These are phyloP conservation scores for Ganaspis sp. DNA, from an alignment of 1,140 invertebrate species.

Conservation along the genomic window DNA sequence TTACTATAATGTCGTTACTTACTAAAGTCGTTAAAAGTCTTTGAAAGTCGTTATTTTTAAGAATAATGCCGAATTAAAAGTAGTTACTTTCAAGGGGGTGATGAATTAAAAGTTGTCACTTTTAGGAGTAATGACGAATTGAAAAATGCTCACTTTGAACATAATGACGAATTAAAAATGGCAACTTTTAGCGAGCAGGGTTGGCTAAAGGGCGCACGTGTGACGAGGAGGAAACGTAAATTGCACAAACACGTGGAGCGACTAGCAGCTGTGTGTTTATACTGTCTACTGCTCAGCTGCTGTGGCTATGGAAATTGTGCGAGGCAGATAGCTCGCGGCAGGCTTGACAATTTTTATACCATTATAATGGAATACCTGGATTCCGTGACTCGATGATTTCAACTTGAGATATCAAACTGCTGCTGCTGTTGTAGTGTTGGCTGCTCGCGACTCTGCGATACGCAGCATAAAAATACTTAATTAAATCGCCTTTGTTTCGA, in stretches of 20 bases:
- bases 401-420: neutral
- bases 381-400: slow-evolving; percentile 28
- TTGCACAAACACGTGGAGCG: slow-evolving; percentile 9
- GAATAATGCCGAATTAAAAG: too few species aligned
- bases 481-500: slow-evolving; percentile 27
- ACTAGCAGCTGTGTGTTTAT: slow-evolving; percentile 15
- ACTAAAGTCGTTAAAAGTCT: too few species aligned
- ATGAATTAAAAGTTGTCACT: too few species aligned
- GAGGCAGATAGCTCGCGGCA: neutral
- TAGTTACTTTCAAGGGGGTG: too few species aligned
- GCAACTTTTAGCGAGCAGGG: neutral
- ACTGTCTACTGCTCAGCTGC: slow-evolving; percentile 22
- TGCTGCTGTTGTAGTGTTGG: neutral
- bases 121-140: too few species aligned
- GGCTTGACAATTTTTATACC: slow-evolving; percentile 18
- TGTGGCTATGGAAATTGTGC: slow-evolving; percentile 28
- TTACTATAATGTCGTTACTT: too few species aligned
- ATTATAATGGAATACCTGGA: slow-evolving; percentile 19
- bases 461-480: slow-evolving; percentile 17
- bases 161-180: too few species aligned
- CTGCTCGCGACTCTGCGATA: neutral
- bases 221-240: slow-evolving; percentile 2
- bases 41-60: too few species aligned
- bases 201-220: slow-evolving; percentile 14
- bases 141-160: too few species aligned